Evolutionary conservation across 2,888 invertebrate species (phyloP), one percentile per base, ranked within the genome.

Genomic region (Chymomyza caudatula): DNA sequence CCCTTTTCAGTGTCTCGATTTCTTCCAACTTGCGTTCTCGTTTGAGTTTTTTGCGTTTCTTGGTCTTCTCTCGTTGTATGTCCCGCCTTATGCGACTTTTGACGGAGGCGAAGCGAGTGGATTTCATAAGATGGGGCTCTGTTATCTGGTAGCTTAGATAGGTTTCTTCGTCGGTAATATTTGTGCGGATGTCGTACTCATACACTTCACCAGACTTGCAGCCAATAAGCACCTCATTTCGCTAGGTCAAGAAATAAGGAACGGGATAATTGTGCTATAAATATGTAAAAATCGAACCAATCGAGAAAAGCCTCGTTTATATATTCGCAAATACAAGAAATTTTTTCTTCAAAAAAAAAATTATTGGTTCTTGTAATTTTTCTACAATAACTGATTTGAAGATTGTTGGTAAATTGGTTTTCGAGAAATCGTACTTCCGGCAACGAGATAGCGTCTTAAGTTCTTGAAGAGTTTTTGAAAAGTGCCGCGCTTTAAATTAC

Each of bases 71-170:
- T 1, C 93, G 91, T 70, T 92, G 92, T n/a, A 93, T 87, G 56
- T 95, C 93, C 58, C 92, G 89, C 2, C 92, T 87, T 65, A 94
- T 92, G 60, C 91, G 90, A 23, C 93, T 92, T 86, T 94, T 94
- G 1, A 93, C 92, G 0, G 93, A 93, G 8, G 88, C 88, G 78
- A 94, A 94, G 61, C 90, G 89, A 2, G 92, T 91, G 15, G 74
- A 69, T 65, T 87, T 89, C 0, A 89, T 76, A 3, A 74, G 76
- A n/a, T 85, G 69, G 13, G 90, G 77, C 11, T 90, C 71, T 0
- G 88, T 82, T 4, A 88, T 61, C 57, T 88, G 83, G 55, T 86
- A 86, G 57, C 76, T 78, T 1, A 89, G 66, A 59, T 65, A 91
- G 76, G 65, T 87, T 88, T 60, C 92, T 54, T 92, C 91, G 52